These are phyloP conservation scores for Erynnis tages DNA, from an alignment of 2,888 invertebrate genomes.

Conservation along the genomic window DNA sequence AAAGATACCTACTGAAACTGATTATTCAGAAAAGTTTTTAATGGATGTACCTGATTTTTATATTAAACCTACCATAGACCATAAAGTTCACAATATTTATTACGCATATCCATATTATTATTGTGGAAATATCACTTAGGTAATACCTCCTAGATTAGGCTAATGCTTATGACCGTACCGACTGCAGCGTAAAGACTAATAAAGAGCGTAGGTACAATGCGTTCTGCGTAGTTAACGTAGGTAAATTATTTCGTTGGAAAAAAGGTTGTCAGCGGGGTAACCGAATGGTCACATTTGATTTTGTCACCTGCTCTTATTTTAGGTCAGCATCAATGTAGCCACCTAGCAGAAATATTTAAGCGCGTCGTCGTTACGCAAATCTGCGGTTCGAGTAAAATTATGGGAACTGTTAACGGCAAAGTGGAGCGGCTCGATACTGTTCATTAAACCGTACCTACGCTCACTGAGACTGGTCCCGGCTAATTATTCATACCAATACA, in stretches of 20 bases:
- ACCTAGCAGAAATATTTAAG: neutral
- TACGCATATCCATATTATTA: no score
- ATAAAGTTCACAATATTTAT: no score
- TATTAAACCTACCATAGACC: no score
- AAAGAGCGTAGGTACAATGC: no score
- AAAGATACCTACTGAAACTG: no score
- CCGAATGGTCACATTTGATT: constrained; percentile 11
- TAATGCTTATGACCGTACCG: no score
- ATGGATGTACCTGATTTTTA: no score
- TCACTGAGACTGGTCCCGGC: constrained; percentile 40
- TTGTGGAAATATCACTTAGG: no score
- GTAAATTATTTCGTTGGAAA: constrained; percentile 16
- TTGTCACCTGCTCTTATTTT: constrained; percentile 29
- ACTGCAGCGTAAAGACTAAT: no score
- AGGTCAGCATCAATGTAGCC: constrained; percentile 4
- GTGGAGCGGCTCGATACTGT: constrained; percentile 40
- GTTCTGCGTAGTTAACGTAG: constrained; percentile 3
- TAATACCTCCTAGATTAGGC: no score
- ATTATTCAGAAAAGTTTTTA: no score
- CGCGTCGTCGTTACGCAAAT: constrained; percentile 43
- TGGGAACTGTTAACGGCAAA: constrained; percentile 34
- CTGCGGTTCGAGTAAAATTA: constrained; percentile 41
- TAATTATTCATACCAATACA: constrained; percentile 36
- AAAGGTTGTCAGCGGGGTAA: constrained; percentile 1
- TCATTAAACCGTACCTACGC: constrained; percentile 44